Base-by-base conservation (phyloP, 23 tunicate genomes). In the Oikopleura vanhoeffeni region DNA sequence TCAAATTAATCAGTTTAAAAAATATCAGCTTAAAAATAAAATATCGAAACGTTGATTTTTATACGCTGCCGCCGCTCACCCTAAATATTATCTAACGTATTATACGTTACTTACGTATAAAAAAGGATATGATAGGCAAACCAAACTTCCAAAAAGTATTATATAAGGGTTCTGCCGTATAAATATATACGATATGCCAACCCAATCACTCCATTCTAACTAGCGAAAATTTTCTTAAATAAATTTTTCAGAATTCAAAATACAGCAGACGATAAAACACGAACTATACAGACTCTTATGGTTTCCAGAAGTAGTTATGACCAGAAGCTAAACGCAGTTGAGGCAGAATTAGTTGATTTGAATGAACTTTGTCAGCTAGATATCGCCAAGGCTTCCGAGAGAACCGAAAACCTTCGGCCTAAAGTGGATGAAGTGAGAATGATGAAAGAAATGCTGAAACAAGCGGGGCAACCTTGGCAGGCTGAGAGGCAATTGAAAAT, bases 381-480 rank as follows among this genome's bases (percentile, higher is more conserved):
- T 24, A 8, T 49, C 18, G 13, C 64, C 18, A 49, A 13, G 24
- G 13, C 18, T 24, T 13, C 13, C 64, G 64, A 49, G 24, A 49
- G 24, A 49, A 8, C 36, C 96, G 99, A 42, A 88, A 95, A 85
- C 88, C 91, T 24, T 88, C 99, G 41, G 96, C 89, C 90, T 0
- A 76, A 76, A 39, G 86, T 95, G 18, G 92, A 85, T 1, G 39
- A 85, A 41, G 84, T 95, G 41, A 91, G 91, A 57, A 83, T 84
- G 57, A 95, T 95, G 99, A 83, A 95, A 87, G 96, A 95, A 67
- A 84, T 83, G 30, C 86, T 95, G 32, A 90, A 91, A 60, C 84
- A 84, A 40, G 91, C 99, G 27, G 99, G 99, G 27, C 99, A 95
- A 84, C 96, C 96, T 30, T 95, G 99, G 99, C 92, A 88, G 76